Conservation (phyloP, 2,113 vertebrate species). For the Melozone crissalis region DNA sequence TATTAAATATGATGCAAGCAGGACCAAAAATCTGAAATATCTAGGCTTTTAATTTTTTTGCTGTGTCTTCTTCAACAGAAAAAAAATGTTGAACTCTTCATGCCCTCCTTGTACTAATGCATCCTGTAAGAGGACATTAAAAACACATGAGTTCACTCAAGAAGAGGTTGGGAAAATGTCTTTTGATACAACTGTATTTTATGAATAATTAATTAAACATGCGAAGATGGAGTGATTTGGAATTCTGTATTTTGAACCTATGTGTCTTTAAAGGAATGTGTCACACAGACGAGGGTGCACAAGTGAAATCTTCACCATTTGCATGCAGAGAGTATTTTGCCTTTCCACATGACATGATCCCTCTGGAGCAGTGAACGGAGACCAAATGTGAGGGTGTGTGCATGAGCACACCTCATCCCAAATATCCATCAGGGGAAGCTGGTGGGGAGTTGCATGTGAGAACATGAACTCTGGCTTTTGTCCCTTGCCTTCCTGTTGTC, state of each 20-base stretch:
- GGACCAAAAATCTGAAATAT: not conserved
- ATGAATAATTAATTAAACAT: not conserved
- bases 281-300: rapidly evolving
- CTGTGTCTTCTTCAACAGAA: not conserved
- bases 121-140: constrained; percentile 13
- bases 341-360: not conserved
- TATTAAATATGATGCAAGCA: not conserved
- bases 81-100: not conserved
- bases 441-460: not conserved
- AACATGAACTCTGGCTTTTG: not conserved
- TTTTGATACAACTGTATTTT: not conserved
- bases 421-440: not conserved
- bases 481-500: not conserved
- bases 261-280: not conserved
- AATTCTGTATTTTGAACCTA: not conserved
- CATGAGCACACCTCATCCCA: not conserved
- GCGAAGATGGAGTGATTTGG: rapidly evolving
- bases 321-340: not conserved
- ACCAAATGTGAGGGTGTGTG: not conserved
- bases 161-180: not conserved
- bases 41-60: not conserved
- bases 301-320: not conserved
- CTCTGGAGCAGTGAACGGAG: not conserved
- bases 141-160: not conserved
- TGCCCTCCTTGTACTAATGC: constrained; percentile 11